phyloP scores from a whole-genome alignment of 1,140 invertebrate species.

The Sipha flava region DNA sequence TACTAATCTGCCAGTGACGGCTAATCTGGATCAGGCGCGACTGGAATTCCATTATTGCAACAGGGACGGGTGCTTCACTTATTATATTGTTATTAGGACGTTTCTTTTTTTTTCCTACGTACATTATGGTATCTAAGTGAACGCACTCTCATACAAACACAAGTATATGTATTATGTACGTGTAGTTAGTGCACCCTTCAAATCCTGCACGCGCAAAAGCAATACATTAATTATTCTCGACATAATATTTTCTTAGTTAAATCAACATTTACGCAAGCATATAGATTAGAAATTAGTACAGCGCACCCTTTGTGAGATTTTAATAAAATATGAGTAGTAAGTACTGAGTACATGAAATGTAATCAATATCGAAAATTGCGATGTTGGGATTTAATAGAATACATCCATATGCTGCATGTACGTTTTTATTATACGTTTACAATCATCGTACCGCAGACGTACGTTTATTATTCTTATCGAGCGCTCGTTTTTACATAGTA shows the following conservation, averaged over 20 bases:
- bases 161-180: background rate
- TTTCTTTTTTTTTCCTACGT: background rate
- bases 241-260: conserved; percentile 1
- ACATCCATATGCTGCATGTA: background rate
- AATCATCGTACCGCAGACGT: no score
- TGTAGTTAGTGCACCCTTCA: background rate
- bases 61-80: background rate
- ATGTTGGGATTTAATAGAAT: no score
- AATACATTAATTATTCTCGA: background rate
- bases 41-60: background rate
- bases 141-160: background rate
- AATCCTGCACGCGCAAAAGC: background rate
- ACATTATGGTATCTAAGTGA: no score
- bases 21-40: background rate
- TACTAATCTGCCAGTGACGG: background rate
- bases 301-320: background rate
- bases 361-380: background rate
- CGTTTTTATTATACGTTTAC: no score
- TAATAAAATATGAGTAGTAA: background rate
- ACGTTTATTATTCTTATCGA: no score
- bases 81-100: background rate
- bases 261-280: conserved; percentile 8
- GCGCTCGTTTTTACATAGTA: no score
- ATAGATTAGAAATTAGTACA: background rate
- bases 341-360: background rate